Conservation (phyloP, 1,140 invertebrate genomes). For the Solenopsis fugax region DNA sequence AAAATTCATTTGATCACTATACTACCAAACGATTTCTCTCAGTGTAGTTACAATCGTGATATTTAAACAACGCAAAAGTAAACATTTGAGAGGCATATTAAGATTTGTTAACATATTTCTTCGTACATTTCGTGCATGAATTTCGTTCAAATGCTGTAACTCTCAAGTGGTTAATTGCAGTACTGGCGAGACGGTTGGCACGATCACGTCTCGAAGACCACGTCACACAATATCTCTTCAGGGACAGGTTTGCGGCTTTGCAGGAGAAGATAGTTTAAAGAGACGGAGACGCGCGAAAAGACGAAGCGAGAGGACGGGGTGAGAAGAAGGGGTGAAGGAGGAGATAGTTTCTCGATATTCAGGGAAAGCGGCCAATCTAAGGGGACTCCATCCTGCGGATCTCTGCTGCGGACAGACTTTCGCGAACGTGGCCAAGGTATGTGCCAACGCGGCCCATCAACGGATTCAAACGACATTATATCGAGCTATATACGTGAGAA, state of each 20-base stretch:
- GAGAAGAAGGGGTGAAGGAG: not conserved
- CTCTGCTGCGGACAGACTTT: constrained; percentile 25
- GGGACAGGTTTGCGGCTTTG: not conserved
- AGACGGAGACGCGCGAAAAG: constrained; percentile 19
- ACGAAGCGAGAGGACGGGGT: not conserved
- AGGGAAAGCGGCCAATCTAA: constrained; percentile 28
- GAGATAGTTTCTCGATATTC: not conserved
- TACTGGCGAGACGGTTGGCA: constrained; percentile 29
- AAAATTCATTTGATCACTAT: too few relatives aligned
- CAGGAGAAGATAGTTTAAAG: constrained; percentile 21
- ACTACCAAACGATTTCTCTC: too few relatives aligned
- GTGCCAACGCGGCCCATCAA: constrained; percentile 13
- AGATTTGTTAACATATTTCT: not conserved
- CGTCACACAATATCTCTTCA: constrained; percentile 32
- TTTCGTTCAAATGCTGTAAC: not conserved
- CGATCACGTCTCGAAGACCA: constrained; percentile 35
- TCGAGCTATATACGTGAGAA: not conserved
- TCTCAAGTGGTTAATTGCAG: constrained; percentile 8
- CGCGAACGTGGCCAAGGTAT: constrained; percentile 28
- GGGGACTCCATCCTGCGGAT: not conserved
- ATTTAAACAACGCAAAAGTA: not conserved
- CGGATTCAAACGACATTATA: constrained; percentile 18
- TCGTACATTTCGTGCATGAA: not conserved
- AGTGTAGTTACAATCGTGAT: not conserved
- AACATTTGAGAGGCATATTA: not conserved